Evolutionary conservation across 1,140 invertebrate genomes (phyloP), one percentile per base, ranked within the genome.

Genomic region (Frieseomelitta varia): DNA sequence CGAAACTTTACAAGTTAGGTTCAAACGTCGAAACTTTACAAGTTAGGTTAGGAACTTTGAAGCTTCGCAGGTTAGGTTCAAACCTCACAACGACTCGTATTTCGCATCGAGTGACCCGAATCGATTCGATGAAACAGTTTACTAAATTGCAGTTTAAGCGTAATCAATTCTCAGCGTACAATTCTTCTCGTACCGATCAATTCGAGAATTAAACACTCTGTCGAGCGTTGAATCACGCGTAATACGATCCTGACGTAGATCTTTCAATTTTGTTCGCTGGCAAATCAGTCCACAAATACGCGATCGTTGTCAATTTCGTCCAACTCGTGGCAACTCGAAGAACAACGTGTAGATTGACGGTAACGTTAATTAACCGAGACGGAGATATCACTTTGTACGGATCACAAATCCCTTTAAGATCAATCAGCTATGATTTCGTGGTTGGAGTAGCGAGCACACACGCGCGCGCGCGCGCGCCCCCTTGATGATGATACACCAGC

Each of bases 401-500:
- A 8, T 34, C 24, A n/a, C 76, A 55, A 77, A 63, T 27, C 56
- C 67, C 51, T 79, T 58, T 61, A 71, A 71, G 53, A 79, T 84
- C 81, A 71, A 79, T 84, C 81, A 24, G 11, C 4, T 53, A 53
- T 55, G 55, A 58, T 51, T 53, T 17, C 27, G 56, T 34, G 30
- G 12, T 1, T 47, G 15, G 81, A 30, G 17, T 10, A 47, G 6
- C 39, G 8, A 8, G 8, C 39, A 47, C 4, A 39, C 39, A 55
- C 39, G 4, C n/a, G 4, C 39, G 27, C 63, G 53, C 21, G 73
- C n/a, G 4, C 39, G 27, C 63, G 53, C 21, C 63, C 1, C 17
- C 15, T 27, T 63, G 56, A 63, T n/a, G 65, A 83, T 78, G 81
- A 69, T 83, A 78, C 53, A 78, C 67, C 65, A 24, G 21, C 56